These are phyloP conservation scores for Strix aluco DNA, from an alignment of 2,113 vertebrate species.

Conservation along the genomic window DNA sequence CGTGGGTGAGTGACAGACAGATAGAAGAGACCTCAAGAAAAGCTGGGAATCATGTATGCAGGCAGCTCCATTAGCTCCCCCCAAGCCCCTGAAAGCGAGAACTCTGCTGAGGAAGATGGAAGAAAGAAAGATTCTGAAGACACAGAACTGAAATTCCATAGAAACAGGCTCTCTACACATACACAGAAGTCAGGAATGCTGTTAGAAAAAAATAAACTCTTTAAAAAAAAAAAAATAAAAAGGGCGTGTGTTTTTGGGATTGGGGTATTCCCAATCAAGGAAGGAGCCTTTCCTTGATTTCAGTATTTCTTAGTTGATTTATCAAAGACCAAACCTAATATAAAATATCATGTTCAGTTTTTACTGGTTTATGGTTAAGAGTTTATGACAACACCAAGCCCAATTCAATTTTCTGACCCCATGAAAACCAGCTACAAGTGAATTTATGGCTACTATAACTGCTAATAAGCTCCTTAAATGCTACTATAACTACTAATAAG, in stretches of 20 bases:
- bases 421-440: neutral
- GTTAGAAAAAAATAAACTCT: neutral
- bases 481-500: neutral
- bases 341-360: neutral
- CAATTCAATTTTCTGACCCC: neutral
- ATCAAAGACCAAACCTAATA: neutral
- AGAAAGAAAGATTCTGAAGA: neutral
- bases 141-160: neutral
- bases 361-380: neutral
- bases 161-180: neutral
- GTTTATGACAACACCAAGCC: neutral
- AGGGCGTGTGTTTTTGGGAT: rapidly evolving
- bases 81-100: neutral
- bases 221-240: too few species aligned
- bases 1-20: neutral
- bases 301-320: neutral
- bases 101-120: neutral
- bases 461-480: neutral
- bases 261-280: neutral
- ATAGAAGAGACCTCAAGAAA: neutral
- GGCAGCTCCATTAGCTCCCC: neutral
- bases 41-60: neutral
- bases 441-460: neutral
- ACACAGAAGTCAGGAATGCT: neutral
- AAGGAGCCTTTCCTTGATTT: neutral